Percentiles rank a stretch among this genome's conserved stretches.
Conservation (phyloP, 1,140 invertebrate species). For the Fopius arisanus region DNA sequence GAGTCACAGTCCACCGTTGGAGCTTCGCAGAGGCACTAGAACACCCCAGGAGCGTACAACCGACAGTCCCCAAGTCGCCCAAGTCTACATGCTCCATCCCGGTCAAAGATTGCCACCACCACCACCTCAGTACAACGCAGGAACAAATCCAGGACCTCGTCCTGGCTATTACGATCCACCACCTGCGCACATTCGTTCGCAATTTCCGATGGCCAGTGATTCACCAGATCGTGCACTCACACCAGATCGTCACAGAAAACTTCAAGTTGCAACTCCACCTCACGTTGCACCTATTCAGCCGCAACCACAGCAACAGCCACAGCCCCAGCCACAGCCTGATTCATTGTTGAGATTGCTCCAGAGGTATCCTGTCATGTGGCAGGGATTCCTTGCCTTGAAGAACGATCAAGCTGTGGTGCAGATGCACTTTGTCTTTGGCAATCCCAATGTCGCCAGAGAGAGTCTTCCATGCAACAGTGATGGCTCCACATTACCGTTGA, state of each 20-base stretch:
- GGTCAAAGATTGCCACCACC: slow-evolving; percentile 62
- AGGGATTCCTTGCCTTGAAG: slow-evolving; percentile 92
- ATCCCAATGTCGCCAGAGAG: slow-evolving; percentile 82
- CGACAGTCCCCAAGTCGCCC: slow-evolving; percentile 77
- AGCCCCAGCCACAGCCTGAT: slow-evolving; percentile 80
- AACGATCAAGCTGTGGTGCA: slow-evolving; percentile 96
- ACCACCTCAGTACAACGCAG: slow-evolving; percentile 54
- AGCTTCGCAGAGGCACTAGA: slow-evolving; percentile 70
- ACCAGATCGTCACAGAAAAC: slow-evolving; percentile 65
- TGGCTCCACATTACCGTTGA: slow-evolving; percentile 81
- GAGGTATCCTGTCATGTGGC: slow-evolving; percentile 95
- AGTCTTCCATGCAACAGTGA: slow-evolving; percentile 84
- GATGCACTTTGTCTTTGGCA: slow-evolving; percentile 98
- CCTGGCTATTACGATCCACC: slow-evolving; percentile 70
- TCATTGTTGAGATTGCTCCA: slow-evolving; percentile 80
- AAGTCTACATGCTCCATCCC: slow-evolving; percentile 70
- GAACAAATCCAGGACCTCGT: slow-evolving; percentile 45
- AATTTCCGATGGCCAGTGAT: slow-evolving; percentile 62
- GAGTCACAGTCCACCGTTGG: slow-evolving; percentile 75
- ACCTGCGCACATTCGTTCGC: slow-evolving; percentile 69
- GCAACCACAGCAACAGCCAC: slow-evolving; percentile 78
- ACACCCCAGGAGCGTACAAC: slow-evolving; percentile 80
- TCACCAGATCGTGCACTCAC: slow-evolving; percentile 65
- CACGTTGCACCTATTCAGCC: slow-evolving; percentile 77
- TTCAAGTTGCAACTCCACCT: slow-evolving; percentile 73